Evolutionary conservation across 2,797 vertebrate genomes (phyloP), one percentile per base, ranked within the genome.

Genomic region (Pseudopleuronectes americanus): DNA sequence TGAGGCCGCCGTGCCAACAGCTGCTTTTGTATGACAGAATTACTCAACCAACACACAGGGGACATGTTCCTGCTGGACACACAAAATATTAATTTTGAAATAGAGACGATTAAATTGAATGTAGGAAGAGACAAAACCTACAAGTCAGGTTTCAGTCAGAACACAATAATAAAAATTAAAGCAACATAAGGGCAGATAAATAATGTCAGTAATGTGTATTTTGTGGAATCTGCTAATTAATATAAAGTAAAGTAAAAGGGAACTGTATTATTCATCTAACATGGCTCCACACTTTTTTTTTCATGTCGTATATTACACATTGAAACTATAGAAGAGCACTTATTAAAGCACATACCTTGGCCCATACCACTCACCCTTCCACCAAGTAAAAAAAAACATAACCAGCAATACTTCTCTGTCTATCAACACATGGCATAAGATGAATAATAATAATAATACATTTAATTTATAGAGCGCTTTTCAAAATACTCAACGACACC

Each of bases 1-100:
- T 38, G 36, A 13, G 36, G 62, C 45, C 41, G 54, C 6, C 31
- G 31, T 48, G 74, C 64, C 70, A 73, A 33, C 64, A 69, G 66
- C 64, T 71, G 66, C 76, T 77, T 79, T 66, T 43, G 13, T 16
- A 7, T 17, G 16, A 17, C 13, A 43, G 16, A 2, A 69, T 66
- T 62, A 51, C 61, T 8, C 43, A 38, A 59, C 64, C 68, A 43
- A 75, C 64, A 61, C 56, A 72, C 41, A 57, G 57, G 57, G 58
- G 21, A 68, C 1, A 21, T 3, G 0, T 24, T 56, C 49, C 12
- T 8, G 23, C 54, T 55, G 23, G 7, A 48, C 31, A 38, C 45
- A 57, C 28, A 43, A 43, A 43, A 13, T 8, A n/a, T 22, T 4
- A 8, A 8, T 64, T 49, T 60, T 19, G 13, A 14, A 65, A 45